Percentiles rank a stretch among this genome's conserved stretches.
These are phyloP conservation scores for Sphinx pinastri DNA, from an alignment of 2,888 invertebrate genomes.

Conservation along the genomic window DNA sequence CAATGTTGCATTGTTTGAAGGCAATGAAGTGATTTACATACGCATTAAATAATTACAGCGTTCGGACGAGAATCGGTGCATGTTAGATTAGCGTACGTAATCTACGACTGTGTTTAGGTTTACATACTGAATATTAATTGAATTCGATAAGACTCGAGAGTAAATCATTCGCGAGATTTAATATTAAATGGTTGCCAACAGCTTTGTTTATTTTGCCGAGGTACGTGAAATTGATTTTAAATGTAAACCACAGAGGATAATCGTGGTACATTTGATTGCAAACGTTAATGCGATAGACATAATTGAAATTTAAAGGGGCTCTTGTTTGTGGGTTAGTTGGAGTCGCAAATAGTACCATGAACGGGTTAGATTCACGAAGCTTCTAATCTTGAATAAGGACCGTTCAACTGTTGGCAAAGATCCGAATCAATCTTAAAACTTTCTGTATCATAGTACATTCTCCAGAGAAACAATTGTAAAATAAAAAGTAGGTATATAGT, in stretches of 20 bases:
- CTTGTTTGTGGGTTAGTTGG: not conserved
- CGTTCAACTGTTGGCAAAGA: too few relatives aligned
- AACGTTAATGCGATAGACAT: not conserved
- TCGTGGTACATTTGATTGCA: not conserved
- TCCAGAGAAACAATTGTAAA: too few relatives aligned
- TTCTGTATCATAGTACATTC: too few relatives aligned
- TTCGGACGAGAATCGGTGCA: conserved; percentile 27
- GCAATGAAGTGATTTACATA: conserved; percentile 72
- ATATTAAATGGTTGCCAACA: conserved; percentile 6
- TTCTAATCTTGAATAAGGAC: not conserved
- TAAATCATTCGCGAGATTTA: conserved; percentile 6
- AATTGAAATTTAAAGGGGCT: not conserved
- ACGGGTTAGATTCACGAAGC: not conserved
- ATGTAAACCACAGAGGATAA: not conserved
- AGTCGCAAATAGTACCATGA: not conserved
- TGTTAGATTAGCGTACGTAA: conserved; percentile 31
- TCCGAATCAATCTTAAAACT: too few relatives aligned
- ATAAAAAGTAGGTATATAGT: too few relatives aligned
- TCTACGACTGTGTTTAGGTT: conserved; percentile 4
- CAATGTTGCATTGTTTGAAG: conserved; percentile 44
- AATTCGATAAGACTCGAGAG: conserved; percentile 1
- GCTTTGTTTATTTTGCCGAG: not conserved
- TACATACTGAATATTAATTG: conserved; percentile 19
- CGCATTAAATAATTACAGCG: conserved; percentile 52
- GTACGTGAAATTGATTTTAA: not conserved